Conservation (phyloP, 2,888 invertebrate species). For the Polymixis lichenea region DNA sequence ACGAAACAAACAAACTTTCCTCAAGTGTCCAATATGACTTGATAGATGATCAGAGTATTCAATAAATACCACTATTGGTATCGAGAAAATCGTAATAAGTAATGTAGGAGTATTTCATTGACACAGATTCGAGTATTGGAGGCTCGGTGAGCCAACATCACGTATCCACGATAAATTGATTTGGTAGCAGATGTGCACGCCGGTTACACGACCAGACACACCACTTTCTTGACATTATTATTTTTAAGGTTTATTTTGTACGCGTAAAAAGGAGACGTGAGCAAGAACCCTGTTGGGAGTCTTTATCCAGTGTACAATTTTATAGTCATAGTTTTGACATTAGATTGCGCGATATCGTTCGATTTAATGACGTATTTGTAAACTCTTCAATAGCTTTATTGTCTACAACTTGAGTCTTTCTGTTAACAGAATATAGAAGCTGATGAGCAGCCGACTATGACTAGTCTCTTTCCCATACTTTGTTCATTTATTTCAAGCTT, state of each 20-base stretch:
- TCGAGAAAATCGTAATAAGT: slow-evolving; percentile 58
- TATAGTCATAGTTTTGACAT: background rate
- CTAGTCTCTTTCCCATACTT: slow-evolving; percentile 25
- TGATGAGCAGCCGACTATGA: slow-evolving; percentile 37
- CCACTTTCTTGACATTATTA: slow-evolving; percentile 77
- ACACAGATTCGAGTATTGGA: slow-evolving; percentile 66
- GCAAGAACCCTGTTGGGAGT: slow-evolving; percentile 7
- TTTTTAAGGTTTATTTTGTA: slow-evolving; percentile 68
- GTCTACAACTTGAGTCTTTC: background rate
- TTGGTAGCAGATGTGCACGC: slow-evolving; percentile 80
- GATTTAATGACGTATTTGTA: background rate
- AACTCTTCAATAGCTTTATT: background rate
- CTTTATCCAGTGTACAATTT: background rate
- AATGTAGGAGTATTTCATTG: slow-evolving; percentile 68
- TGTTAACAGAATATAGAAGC: slow-evolving; percentile 19
- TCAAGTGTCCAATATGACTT: slow-evolving; percentile 59
- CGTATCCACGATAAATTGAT: slow-evolving; percentile 82
- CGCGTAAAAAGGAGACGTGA: slow-evolving; percentile 61
- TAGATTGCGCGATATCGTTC: background rate
- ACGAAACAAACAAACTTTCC: slow-evolving; percentile 61
- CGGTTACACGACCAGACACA: slow-evolving; percentile 75
- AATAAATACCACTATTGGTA: slow-evolving; percentile 60
- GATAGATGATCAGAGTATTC: slow-evolving; percentile 59
- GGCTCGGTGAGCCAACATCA: slow-evolving; percentile 72
- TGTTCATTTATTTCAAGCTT: slow-evolving; percentile 33